A percentile compares a stretch with the other conserved stretches of the same genome.
Conservation (phyloP, 2,888 invertebrate species). For the Argyresthia albistria region DNA sequence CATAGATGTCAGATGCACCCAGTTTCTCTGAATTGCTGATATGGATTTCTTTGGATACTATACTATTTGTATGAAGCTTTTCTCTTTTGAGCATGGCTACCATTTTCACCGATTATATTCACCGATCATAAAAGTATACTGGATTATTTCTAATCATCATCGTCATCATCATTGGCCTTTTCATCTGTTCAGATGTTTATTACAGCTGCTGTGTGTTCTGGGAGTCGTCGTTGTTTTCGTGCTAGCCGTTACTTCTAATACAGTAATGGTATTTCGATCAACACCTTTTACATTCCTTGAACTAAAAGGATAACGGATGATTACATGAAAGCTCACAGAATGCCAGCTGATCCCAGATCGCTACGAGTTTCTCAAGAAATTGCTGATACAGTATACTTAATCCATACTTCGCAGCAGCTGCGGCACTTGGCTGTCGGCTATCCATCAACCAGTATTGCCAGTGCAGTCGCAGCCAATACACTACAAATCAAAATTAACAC, state of each 20-base stretch:
- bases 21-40: background rate
- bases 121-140: too few relatives aligned
- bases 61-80: background rate
- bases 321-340: too few relatives aligned
- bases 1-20: background rate
- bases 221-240: too few relatives aligned
- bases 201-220: too few relatives aligned
- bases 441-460: constrained; percentile 2
- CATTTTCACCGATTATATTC: too few relatives aligned
- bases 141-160: too few relatives aligned
- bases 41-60: background rate
- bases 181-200: too few relatives aligned
- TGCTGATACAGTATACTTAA: background rate
- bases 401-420: background rate
- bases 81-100: constrained; percentile 9
- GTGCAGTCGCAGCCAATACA: background rate
- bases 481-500: constrained; percentile 44
- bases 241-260: too few relatives aligned
- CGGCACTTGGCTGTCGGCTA: constrained; percentile 1
- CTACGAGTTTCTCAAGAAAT: constrained; percentile 2
- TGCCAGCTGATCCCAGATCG: background rate
- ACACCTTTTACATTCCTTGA: too few relatives aligned
- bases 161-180: too few relatives aligned
- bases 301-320: too few relatives aligned
- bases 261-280: too few relatives aligned